These are phyloP conservation scores for Pyrocephalus nanus DNA, from an alignment of 2,797 vertebrate genomes.

Conservation along the genomic window DNA sequence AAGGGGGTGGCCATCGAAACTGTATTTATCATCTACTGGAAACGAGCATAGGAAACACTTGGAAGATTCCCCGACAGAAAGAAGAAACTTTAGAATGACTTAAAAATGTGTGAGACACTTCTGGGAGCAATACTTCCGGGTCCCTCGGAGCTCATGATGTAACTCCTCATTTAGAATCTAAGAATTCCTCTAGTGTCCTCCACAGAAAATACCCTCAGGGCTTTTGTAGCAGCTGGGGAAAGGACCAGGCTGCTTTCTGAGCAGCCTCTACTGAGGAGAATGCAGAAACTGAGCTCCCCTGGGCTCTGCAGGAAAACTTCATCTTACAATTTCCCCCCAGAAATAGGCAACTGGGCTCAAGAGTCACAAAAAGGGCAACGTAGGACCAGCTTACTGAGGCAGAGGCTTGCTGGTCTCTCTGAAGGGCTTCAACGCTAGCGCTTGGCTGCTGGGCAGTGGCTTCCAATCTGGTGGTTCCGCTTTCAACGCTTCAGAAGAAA, in stretches of 20 bases:
- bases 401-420: slow-evolving; percentile 80
- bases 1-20: too few relatives aligned
- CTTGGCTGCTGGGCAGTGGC: slow-evolving; percentile 83
- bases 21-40: too few relatives aligned
- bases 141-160: not conserved
- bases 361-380: not conserved
- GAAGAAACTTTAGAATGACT: too few relatives aligned
- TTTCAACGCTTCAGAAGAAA: slow-evolving; percentile 77
- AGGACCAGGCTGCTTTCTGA: not conserved
- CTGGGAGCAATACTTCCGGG: too few relatives aligned
- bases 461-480: slow-evolving; percentile 86
- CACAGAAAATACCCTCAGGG: too few relatives aligned
- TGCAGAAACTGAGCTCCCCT: not conserved
- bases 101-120: too few relatives aligned
- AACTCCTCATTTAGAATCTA: too few relatives aligned
- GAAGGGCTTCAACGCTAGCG: slow-evolving; percentile 81
- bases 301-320: not conserved
- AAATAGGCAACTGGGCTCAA: not conserved
- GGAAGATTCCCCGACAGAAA: too few relatives aligned
- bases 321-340: not conserved
- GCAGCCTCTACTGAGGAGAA: not conserved
- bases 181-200: too few relatives aligned
- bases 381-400: slow-evolving; percentile 76
- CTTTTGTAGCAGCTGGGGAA: not conserved
- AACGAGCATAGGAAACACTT: too few relatives aligned